phyloP scores from a whole-genome alignment of 1,140 invertebrate genomes.

The Drosophila guanche region DNA sequence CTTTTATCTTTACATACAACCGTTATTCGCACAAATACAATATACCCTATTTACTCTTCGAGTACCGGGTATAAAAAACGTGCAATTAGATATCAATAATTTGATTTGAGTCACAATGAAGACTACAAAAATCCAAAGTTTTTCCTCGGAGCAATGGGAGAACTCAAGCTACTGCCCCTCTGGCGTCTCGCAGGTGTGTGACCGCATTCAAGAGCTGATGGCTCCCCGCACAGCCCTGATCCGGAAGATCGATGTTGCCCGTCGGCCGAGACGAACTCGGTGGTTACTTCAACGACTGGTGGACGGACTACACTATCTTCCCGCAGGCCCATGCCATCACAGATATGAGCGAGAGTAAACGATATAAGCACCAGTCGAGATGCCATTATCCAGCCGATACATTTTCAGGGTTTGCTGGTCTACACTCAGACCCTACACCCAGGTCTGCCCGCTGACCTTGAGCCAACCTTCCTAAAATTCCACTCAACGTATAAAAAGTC shows the following conservation, averaged over 20 bases:
- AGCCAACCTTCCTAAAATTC: slow-evolving; percentile 24
- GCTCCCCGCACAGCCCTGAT: slow-evolving; percentile 20
- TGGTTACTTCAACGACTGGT: slow-evolving; percentile 28
- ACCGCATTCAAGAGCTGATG: slow-evolving; percentile 42
- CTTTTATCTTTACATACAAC: too few relatives aligned
- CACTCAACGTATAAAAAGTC: slow-evolving; percentile 6
- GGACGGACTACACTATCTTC: slow-evolving; percentile 46
- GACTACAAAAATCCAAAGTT: slow-evolving; percentile 12
- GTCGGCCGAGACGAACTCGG: slow-evolving; percentile 16
- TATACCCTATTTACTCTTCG: too few relatives aligned
- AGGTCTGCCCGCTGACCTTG: slow-evolving; percentile 29
- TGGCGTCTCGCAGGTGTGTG: slow-evolving; percentile 10
- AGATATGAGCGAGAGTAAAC: slow-evolving; percentile 46
- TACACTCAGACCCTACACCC: slow-evolving; percentile 2
- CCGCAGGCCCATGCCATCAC: slow-evolving; percentile 33
- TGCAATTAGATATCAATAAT: too few relatives aligned
- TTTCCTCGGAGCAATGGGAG: too few relatives aligned
- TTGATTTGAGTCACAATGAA: slow-evolving; percentile 14
- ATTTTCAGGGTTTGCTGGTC: slow-evolving; percentile 36
- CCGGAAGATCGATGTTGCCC: slow-evolving; percentile 21
- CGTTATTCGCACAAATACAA: too few relatives aligned
- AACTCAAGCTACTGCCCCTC: too few relatives aligned
- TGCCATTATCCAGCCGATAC: too few relatives aligned
- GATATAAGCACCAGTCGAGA: too few relatives aligned
- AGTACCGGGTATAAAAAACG: too few relatives aligned